phyloP scores from a whole-genome alignment of 2,888 invertebrate genomes.

The Eremobia ochroleuca region DNA sequence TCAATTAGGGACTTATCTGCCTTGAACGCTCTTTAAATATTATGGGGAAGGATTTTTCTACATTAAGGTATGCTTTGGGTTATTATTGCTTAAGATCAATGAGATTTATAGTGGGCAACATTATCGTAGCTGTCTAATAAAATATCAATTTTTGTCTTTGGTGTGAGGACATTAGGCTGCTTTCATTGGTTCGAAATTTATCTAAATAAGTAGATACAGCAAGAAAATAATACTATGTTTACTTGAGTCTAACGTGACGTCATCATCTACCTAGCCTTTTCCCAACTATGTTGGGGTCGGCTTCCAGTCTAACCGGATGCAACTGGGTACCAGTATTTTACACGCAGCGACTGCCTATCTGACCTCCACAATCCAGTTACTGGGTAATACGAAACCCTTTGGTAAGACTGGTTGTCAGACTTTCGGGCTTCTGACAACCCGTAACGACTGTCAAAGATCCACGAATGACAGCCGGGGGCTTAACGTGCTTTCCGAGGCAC shows the following conservation, averaged over 20 bases:
- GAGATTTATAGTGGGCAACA: not conserved
- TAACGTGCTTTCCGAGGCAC: too few species aligned
- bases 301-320: too few species aligned
- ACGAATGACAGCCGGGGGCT: too few species aligned
- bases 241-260: not conserved
- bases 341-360: too few species aligned
- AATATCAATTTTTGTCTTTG: not conserved
- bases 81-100: not conserved
- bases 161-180: not conserved
- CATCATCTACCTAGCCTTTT: too few species aligned
- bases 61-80: not conserved
- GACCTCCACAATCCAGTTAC: too few species aligned
- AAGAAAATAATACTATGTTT: not conserved
- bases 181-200: not conserved
- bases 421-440: too few species aligned
- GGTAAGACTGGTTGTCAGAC: too few species aligned
- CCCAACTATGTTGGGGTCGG: too few species aligned
- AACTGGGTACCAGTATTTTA: too few species aligned
- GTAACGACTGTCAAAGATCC: too few species aligned
- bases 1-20: conserved; percentile 44
- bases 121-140: not conserved
- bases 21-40: conserved; percentile 36
- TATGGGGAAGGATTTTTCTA: conserved; percentile 21
- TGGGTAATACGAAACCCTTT: too few species aligned
- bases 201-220: not conserved